Base-by-base conservation (phyloP, 2,113 vertebrate genomes). In the Atherinomorus stipes region DNA sequence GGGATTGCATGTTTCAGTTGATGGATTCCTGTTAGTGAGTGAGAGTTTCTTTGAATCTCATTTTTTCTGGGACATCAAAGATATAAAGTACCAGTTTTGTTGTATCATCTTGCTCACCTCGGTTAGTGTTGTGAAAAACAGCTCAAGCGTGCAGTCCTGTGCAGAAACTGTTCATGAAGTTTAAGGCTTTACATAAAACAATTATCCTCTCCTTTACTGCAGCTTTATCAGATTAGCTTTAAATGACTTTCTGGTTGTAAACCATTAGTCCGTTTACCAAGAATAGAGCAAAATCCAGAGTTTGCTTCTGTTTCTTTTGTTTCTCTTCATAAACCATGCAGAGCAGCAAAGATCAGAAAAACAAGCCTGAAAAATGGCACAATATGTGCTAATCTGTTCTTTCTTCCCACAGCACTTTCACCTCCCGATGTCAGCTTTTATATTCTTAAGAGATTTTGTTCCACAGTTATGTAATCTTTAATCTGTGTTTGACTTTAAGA, bases 401-500 rank as follows among this genome's bases (percentile, higher is more conserved):
- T 83, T 80, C 26, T 77, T 86, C 79, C 10, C 75, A 74, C 74
- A 42, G 18, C 26, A 52, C 45, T 37, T 67, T 76, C 44, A 54
- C 51, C 80, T 53, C 59, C 47, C 40, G 61, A 21, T 56, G 58
- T 74, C 64, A 64, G 21, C 47, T 53, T 52, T 50, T 76, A 26
- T 77, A 3, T 74, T 84, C 58, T 70, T 83, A 59, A 80, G 73
- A 84, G 50, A 37, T 80, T 78, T 85, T 75, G 19, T 78, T 80
- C 37, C 67, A 38, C 25, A 3, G 58, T 86, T 88, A 86, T 64
- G 42, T 74, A 91, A 89, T 68, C 52, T 76, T 26, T 84, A 81
- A 71, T 64, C 56, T 80, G 28, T 47, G 34, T 61, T 64, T 78
- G 51, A 80, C 64, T 69, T 74, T 1, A 57, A 26, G 5, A 57